Conservation (phyloP, 37 sponge, comb jelly and placozoan species). For the Chondrosia reniformis region DNA sequence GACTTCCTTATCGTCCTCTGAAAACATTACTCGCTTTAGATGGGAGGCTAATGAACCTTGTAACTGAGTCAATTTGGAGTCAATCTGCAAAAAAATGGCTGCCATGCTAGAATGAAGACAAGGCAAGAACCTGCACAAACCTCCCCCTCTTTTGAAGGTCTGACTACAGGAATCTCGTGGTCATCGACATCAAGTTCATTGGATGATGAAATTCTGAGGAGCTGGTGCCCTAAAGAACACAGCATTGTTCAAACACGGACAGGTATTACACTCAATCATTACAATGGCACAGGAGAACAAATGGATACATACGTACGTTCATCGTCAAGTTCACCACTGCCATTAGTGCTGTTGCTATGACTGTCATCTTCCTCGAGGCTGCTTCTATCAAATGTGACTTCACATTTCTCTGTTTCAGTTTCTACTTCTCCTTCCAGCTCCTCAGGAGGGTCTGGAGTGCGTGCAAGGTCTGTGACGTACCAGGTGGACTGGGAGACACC, state of each 20-base stretch:
- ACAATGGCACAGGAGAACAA: not conserved
- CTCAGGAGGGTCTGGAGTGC: not conserved
- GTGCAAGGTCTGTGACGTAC: not conserved
- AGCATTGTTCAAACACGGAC: not conserved
- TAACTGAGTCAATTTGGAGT: not conserved
- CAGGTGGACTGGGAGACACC: not conserved
- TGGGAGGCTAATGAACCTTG: slow-evolving; percentile 15
- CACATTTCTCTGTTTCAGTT: not conserved
- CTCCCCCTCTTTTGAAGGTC: no score
- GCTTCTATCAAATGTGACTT: not conserved
- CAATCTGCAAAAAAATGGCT: not conserved
- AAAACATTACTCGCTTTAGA: slow-evolving; percentile 41
- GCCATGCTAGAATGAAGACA: not conserved
- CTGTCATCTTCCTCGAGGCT: not conserved
- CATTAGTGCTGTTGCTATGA: no score
- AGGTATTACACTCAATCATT: not conserved
- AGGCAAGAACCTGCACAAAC: not conserved
- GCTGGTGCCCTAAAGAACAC: slow-evolving; percentile 1
- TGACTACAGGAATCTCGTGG: not conserved
- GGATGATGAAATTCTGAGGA: not conserved
- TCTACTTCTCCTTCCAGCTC: not conserved
- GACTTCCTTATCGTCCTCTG: slow-evolving; percentile 41
- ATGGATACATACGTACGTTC: not conserved
- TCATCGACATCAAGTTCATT: slow-evolving; percentile 19
- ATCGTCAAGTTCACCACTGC: slow-evolving; percentile 5